phyloP scores from a whole-genome alignment of 2,113 vertebrate genomes.

The Thamnophis sirtalis region DNA sequence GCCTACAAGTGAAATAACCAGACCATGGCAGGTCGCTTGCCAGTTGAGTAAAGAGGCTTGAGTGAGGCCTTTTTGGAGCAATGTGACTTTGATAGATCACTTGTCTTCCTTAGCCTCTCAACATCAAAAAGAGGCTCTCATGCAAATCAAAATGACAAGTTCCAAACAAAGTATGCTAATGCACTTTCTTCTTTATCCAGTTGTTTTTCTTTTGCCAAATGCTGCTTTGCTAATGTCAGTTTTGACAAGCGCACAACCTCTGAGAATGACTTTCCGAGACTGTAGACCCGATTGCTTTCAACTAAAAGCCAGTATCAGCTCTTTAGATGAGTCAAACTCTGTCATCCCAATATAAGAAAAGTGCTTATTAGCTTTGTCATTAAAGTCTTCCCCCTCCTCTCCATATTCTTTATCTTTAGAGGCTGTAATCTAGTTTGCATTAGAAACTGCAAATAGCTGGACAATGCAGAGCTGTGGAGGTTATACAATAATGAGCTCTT shows the following conservation, averaged over 20 bases:
- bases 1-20: background rate
- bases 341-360: conserved; percentile 20
- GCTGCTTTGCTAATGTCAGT: conserved; percentile 46
- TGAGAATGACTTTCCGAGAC: conserved; percentile 34
- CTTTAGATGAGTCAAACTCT: conserved; percentile 13
- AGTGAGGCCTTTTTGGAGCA: conserved; percentile 18
- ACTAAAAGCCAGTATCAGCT: conserved; percentile 20
- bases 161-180: conserved; percentile 47
- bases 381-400: conserved; percentile 22
- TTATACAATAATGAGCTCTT: background rate
- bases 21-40: conserved; percentile 8
- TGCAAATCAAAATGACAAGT: conserved; percentile 53
- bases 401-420: conserved; percentile 47
- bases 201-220: conserved; percentile 25
- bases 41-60: conserved; percentile 15
- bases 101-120: background rate
- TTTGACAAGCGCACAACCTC: conserved; percentile 41
- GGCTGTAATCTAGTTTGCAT: conserved; percentile 58
- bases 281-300: conserved; percentile 26
- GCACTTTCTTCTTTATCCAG: background rate
- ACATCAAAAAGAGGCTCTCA: conserved; percentile 41
- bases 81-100: background rate
- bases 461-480: background rate
- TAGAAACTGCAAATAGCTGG: conserved; percentile 60
- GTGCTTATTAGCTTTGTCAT: conserved; percentile 31